Evolutionary conservation across 2,113 vertebrate genomes (phyloP).

Genomic region (Hirundichthys speculiger): DNA sequence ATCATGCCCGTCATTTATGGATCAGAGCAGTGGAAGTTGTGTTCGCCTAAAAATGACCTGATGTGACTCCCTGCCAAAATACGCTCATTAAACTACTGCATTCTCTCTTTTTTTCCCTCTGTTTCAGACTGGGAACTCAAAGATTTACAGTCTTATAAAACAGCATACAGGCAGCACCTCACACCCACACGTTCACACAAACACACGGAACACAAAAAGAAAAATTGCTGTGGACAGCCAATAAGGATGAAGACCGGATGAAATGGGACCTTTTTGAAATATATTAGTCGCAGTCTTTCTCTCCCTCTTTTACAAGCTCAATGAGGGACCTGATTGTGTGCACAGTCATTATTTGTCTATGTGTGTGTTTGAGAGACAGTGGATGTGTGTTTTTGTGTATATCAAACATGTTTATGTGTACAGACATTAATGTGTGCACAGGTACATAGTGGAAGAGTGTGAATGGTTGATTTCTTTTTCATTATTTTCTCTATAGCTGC

Average conservation of each 20-base stretch:
- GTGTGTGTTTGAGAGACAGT: conserved; percentile 23
- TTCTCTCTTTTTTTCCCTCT: conserved; percentile 36
- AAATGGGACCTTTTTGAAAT: conserved; percentile 48
- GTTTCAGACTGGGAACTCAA: conserved; percentile 59
- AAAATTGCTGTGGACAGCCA: conserved; percentile 24
- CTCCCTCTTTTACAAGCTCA: conserved; percentile 67
- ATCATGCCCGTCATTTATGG: conserved; percentile 54
- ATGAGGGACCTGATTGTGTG: conserved; percentile 51
- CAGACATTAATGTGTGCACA: conserved; percentile 60
- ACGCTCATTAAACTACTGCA: conserved; percentile 35
- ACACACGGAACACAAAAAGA: conserved; percentile 15
- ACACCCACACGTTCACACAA: conserved; percentile 17
- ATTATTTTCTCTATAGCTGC: conserved; percentile 78
- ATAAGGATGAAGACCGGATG: conserved; percentile 18
- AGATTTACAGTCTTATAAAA: conserved; percentile 49
- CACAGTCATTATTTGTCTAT: conserved; percentile 56
- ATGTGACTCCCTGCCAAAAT: conserved; percentile 31
- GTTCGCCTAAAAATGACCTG: conserved; percentile 36
- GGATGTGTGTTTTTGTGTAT: conserved; percentile 33
- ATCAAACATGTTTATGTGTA: conserved; percentile 52
- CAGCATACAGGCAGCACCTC: conserved; percentile 26
- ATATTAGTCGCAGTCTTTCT: conserved; percentile 48
- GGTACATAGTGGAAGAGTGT: conserved; percentile 62
- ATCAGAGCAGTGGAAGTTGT: conserved; percentile 15
- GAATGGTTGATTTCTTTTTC: conserved; percentile 34